Base-by-base conservation (phyloP, 2,888 invertebrate species). In the Seladonia tumulorum region DNA sequence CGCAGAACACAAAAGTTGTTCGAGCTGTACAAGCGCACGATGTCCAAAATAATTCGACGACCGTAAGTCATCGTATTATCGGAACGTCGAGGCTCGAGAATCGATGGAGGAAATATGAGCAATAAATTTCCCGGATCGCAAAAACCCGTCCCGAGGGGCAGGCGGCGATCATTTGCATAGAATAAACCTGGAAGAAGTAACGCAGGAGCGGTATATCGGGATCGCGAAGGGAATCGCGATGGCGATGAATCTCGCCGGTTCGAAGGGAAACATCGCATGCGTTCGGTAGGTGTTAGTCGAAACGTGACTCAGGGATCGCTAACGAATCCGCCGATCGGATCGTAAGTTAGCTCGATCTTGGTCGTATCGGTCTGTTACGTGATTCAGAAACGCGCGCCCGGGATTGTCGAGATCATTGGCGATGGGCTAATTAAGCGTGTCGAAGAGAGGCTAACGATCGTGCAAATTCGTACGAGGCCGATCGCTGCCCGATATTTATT, bases 401-500 rank as follows among this genome's bases (percentile, higher is more conserved):
- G 63, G 35, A 60, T 80, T 68, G 78, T 79, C 45, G 87, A 84
- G 88, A 88, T 91, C 87, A 87, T 87, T 86, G 83, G 76, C 84
- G 79, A 88, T 86, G 87, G 85, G 84, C 89, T 92, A 91, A 92
- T 92, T 91, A 90, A 90, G 82, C 90, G 87, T 87, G 91, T 88
- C 89, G 89, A 88, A 86, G 87, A 83, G 88, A 82, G 84, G 86
- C 78, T 88, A 90, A 90, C 89, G 91, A 90, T 89, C 87, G 83
- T 87, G 89, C 88, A 88, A 90, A 91, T 89, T 91, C 87, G 88
- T 88, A 88, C 90, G 76, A 85, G 88, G 73, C 74, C 72, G 83
- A 87, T 85, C 63, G 68, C 76, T 68, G 81, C 14, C 76, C 75
- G 81, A 84, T 86, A 88, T 92, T 91, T 85, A 88, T 84, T 82